Conservation (phyloP, 2,797 vertebrate genomes). For the Anguilla anguilla region DNA sequence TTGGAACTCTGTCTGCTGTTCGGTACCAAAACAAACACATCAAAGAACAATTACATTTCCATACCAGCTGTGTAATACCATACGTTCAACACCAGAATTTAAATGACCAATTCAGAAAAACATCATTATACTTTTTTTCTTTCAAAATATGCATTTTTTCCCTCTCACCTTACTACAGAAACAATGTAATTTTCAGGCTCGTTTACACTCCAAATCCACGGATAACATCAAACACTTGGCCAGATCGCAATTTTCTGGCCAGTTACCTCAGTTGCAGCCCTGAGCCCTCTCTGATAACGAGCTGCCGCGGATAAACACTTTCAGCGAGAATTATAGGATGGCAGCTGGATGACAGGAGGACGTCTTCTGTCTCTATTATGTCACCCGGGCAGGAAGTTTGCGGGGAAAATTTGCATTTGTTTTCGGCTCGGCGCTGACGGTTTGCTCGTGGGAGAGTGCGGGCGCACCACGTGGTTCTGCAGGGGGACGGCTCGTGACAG, state of each 20-base stretch:
- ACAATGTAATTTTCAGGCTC: background rate
- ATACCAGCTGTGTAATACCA: background rate
- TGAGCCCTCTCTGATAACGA: conserved; percentile 24
- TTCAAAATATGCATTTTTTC: background rate
- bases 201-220: background rate
- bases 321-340: conserved; percentile 17
- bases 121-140: background rate
- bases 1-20: conserved; percentile 1
- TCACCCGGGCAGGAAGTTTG: conserved; percentile 20
- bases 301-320: conserved; percentile 19
- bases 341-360: conserved; percentile 5
- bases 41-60: background rate
- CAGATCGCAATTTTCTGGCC: conserved; percentile 17
- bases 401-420: conserved; percentile 14
- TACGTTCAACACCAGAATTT: background rate
- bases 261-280: background rate
- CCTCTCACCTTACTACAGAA: background rate
- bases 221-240: conserved; percentile 15
- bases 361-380: conserved; percentile 11
- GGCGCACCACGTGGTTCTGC: background rate
- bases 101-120: background rate
- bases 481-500: conserved; percentile 12
- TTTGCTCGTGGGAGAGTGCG: background rate
- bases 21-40: background rate
- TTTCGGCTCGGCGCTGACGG: conserved; percentile 10